Evolutionary conservation across 2,113 vertebrate genomes (phyloP), one percentile per base, ranked within the genome.

Genomic region (Phyllostomus hastatus): DNA sequence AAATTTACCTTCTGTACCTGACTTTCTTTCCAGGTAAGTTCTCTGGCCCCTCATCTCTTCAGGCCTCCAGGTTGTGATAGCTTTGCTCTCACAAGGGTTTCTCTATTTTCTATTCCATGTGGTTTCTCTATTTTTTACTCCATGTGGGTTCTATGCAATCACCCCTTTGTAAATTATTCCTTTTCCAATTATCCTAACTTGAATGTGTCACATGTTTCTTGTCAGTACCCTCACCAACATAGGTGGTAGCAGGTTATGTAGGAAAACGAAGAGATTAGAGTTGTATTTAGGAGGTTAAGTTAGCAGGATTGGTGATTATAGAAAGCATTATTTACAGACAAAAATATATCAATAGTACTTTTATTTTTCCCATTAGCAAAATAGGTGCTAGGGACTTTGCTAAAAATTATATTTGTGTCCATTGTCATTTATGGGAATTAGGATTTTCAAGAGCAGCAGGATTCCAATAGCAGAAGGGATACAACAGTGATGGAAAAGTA

Each of bases 401-500:
- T 95, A 38, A 88, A 43, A 88, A 75, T 75, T 90, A 20, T 70
- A 86, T 89, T 93, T 93, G 31, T 46, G 26, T 33, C 92, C 54
- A 92, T 87, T 10, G 7, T 81, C 80, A 70, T 89, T 94, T 94
- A 76, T 16, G 92, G 33, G 43, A 90, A 92, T 57, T 94, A 26
- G 86, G 73, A 66, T 79, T 95, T 92, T 96, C 90, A 87, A 92
- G 83, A 92, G 79, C 31, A 86, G 79, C 50, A 85, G 92, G 43
- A 82, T 70, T 81, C 26, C 52, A 87, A 90, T 48, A 90, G 38
- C 5, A 12, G 46, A 89, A 92, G 59, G 43, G 46, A 90, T n/a
- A 90, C 4, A 69, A 90, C 14, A 72, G 46, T n/a, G 50, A 70
- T 10, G 52, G 35, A 64, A 70, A 86, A 72, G 22, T 90, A 86